Percentiles rank a stretch among this genome's conserved stretches.
Evolutionary conservation across 2,797 vertebrate species (phyloP).

Genomic region (Limosa lapponica): DNA sequence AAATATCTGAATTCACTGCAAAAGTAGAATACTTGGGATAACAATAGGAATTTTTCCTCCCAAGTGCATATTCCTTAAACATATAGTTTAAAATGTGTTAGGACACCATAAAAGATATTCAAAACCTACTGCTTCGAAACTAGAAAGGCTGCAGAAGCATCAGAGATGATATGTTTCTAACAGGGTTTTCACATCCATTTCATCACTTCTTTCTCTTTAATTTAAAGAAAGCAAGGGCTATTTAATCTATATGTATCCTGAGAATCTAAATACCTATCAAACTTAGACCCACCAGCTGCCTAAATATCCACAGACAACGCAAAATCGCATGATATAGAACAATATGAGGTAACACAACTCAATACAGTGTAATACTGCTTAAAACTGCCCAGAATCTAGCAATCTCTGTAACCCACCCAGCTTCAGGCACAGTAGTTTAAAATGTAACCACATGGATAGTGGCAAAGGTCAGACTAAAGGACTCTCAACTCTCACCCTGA

Average conservation of each 20-base stretch:
- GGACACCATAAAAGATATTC: background rate
- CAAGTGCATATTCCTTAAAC: background rate
- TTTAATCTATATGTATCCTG: background rate
- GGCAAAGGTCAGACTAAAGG: background rate
- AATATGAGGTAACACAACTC: background rate
- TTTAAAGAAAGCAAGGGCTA: background rate
- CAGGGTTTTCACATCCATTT: background rate
- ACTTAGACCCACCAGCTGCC: background rate
- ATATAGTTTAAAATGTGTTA: background rate
- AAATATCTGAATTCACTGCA: background rate
- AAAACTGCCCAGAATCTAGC: background rate
- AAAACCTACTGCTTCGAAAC: background rate
- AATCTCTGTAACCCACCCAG: background rate
- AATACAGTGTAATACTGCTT: background rate
- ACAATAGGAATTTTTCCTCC: background rate
- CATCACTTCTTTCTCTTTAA: background rate
- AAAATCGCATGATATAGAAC: background rate
- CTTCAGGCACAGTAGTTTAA: background rate
- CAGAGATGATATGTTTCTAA: background rate
- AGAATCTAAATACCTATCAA: background rate
- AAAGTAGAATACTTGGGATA: background rate
- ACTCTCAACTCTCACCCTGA: background rate
- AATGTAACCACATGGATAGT: background rate
- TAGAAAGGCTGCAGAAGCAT: background rate
- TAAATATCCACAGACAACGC: background rate